Evolutionary conservation across 2,797 vertebrate genomes (phyloP), one percentile per base, ranked within the genome.

Genomic region (Sebastes nivosus): DNA sequence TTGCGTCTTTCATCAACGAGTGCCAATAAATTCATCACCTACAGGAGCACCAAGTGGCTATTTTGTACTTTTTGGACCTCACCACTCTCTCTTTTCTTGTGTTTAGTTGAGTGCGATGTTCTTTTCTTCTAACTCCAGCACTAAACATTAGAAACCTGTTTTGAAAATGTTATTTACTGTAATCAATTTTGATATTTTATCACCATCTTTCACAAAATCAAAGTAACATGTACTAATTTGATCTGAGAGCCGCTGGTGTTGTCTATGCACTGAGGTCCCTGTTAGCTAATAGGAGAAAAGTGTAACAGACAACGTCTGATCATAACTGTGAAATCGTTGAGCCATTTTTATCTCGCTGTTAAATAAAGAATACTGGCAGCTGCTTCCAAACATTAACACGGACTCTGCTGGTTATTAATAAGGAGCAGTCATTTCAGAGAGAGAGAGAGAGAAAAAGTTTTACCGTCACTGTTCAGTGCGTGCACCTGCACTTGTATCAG

Each of bases 341-440:
- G 73, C 46, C 66, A 30, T 82, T 87, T 91, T 88, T 57, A 80
- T 82, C 75, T 77, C 11, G n/a, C 52, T 72, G 67, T 82, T 82
- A 82, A 87, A 85, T 66, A 54, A 75, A 77, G 38, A 63, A 82
- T n/a, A 81, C 54, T 80, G 70, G 46, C 85, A 91, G 80, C 81
- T 82, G 81, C 77, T 72, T 79, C 25, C 6, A 65, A 64, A 86
- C 67, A 52, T 11, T 66, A 72, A 75, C 79, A 80, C 29, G 72
- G 73, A 79, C 83, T 83, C 67, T 75, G 79, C 61, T 16, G 36
- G 75, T 76, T 86, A 89, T 87, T 88, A 85, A 92, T 92, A 82
- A 83, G 81, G 79, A 82, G 78, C 68, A 83, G 70, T 79, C 82
- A 86, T 83, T 74, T 84, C 78, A 85, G 79, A 77, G 69, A 64